phyloP scores from a whole-genome alignment of 2,888 invertebrate species.

The Polymixis flavicincta region DNA sequence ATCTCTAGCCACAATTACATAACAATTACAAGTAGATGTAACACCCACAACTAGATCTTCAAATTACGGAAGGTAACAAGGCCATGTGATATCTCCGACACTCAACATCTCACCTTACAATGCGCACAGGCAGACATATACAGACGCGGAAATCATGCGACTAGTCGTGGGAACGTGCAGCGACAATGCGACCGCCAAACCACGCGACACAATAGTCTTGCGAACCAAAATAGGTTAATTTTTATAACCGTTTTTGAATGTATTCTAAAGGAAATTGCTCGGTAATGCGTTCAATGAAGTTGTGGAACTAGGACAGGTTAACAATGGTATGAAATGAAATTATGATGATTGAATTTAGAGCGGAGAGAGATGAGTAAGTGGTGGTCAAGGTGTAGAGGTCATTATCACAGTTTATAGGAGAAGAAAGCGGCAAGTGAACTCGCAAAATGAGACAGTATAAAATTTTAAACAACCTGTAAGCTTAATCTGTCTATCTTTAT shows the following conservation, averaged over 20 bases:
- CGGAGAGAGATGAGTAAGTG: conserved; percentile 2
- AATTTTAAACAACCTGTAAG: neutral
- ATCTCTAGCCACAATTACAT: conserved; percentile 37
- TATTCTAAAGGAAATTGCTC: conserved; percentile 51
- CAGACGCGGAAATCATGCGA: conserved; percentile 32
- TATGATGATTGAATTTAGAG: conserved; percentile 27
- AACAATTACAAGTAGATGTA: conserved; percentile 40
- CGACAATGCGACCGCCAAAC: conserved; percentile 56
- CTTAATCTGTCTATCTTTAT: too few species aligned
- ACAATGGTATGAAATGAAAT: conserved; percentile 42
- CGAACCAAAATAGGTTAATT: conserved; percentile 59
- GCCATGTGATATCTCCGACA: conserved; percentile 34
- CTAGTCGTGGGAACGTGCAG: conserved; percentile 65
- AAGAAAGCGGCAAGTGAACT: conserved; percentile 14
- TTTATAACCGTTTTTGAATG: conserved; percentile 55
- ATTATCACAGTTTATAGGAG: conserved; percentile 3
- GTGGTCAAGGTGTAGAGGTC: conserved; percentile 26
- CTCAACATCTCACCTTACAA: conserved; percentile 30
- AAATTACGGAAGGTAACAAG: conserved; percentile 58
- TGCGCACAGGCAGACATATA: conserved; percentile 26
- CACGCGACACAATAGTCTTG: conserved; percentile 56
- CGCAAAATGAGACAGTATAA: neutral
- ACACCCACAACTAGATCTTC: conserved; percentile 55
- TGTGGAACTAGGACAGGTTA: conserved; percentile 35
- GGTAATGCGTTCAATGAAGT: conserved; percentile 50